phyloP scores from a whole-genome alignment of 2,888 invertebrate species.

The Rhynchonema sp. region DNA sequence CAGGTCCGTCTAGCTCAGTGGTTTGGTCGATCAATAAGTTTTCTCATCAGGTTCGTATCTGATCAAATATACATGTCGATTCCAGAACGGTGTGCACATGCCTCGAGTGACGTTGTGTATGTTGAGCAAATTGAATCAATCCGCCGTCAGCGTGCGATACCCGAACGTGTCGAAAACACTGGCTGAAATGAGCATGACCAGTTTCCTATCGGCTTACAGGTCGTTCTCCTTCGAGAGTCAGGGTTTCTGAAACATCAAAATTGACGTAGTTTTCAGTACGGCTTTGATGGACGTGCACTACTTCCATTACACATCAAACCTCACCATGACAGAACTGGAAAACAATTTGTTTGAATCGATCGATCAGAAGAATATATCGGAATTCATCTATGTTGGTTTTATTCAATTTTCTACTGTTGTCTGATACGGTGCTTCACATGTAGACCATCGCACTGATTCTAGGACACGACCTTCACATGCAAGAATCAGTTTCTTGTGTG shows the following conservation, averaged over 20 bases:
- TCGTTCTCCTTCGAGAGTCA: no score
- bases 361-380: not conserved
- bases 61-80: no score
- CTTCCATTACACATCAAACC: not conserved
- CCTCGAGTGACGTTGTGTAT: slow-evolving; percentile 2
- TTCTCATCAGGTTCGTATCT: no score
- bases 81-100: not conserved
- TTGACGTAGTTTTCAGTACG: no score
- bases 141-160: not conserved
- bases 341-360: not conserved
- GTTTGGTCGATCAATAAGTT: no score
- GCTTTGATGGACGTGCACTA: slow-evolving; percentile 1
- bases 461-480: not conserved
- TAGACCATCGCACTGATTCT: no score
- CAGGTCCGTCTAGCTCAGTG: not conserved
- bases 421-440: no score
- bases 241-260: no score
- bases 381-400: not conserved
- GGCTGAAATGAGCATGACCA: slow-evolving; percentile 1
- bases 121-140: not conserved
- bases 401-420: no score
- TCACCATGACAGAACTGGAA: not conserved
- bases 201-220: slow-evolving; percentile 3
- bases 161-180: not conserved
- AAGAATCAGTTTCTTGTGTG: not conserved